Evolutionary conservation across 2,888 invertebrate species (phyloP).

Genomic region (Melanostoma mellinum): DNA sequence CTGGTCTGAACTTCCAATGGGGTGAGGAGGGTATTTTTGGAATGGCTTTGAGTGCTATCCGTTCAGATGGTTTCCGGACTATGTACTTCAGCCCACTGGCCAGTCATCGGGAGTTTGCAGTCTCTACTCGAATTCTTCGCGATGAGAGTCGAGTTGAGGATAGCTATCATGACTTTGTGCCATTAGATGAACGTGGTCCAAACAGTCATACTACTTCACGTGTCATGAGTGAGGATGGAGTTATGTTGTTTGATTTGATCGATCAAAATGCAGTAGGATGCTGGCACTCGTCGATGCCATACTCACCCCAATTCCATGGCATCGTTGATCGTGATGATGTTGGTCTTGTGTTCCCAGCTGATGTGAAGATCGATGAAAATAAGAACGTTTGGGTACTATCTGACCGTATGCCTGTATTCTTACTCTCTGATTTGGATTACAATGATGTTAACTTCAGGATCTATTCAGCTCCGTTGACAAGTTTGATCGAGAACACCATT

Average conservation of each 20-base stretch:
- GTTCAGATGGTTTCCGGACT: slow-evolving; percentile 87
- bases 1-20: slow-evolving; percentile 93
- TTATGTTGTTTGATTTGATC: slow-evolving; percentile 90
- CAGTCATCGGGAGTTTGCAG: slow-evolving; percentile 90
- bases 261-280: slow-evolving; percentile 93
- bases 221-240: slow-evolving; percentile 88
- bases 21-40: slow-evolving; percentile 92
- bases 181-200: slow-evolving; percentile 85
- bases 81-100: slow-evolving; percentile 91
- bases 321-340: slow-evolving; percentile 89
- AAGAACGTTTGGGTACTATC: slow-evolving; percentile 91
- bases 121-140: slow-evolving; percentile 88
- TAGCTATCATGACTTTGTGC: slow-evolving; percentile 88
- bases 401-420: slow-evolving; percentile 91
- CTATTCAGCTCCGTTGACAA: slow-evolving; percentile 87
- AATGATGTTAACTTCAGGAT: slow-evolving; percentile 91
- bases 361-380: slow-evolving; percentile 89
- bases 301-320: slow-evolving; percentile 86
- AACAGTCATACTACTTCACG: slow-evolving; percentile 88
- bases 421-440: slow-evolving; percentile 87
- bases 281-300: slow-evolving; percentile 88
- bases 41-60: slow-evolving; percentile 87
- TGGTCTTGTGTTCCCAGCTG: slow-evolving; percentile 90
- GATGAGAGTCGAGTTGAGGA: slow-evolving; percentile 86
- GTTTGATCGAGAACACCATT: slow-evolving; percentile 87